Percentiles rank a stretch among this genome's conserved stretches.
These are phyloP conservation scores for Drosophila mayri DNA, from an alignment of 1,140 invertebrate species.

Conservation along the genomic window DNA sequence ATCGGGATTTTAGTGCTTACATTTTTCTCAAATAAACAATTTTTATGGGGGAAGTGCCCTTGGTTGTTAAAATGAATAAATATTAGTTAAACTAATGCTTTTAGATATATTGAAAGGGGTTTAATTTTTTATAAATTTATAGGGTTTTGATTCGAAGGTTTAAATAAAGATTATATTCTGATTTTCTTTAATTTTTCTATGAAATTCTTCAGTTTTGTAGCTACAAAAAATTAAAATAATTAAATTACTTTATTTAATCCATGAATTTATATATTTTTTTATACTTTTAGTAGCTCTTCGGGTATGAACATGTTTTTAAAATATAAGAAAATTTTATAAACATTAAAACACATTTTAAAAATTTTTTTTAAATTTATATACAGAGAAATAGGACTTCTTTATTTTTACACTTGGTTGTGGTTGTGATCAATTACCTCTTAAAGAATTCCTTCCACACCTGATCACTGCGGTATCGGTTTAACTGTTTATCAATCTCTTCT, in stretches of 20 bases:
- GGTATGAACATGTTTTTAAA: neutral
- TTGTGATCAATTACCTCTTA: neutral
- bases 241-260: too few relatives aligned
- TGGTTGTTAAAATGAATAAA: constrained; percentile 12
- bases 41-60: neutral
- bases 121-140: neutral
- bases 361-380: too few relatives aligned
- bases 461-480: constrained; percentile 21
- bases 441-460: constrained; percentile 16
- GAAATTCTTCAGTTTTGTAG: neutral
- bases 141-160: neutral
- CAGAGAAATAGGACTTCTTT: too few relatives aligned
- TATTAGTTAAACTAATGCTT: neutral
- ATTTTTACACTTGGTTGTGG: neutral
- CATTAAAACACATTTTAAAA: neutral
- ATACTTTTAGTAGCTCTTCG: too few relatives aligned
- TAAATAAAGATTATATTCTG: neutral
- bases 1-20: constrained; percentile 3
- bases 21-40: constrained; percentile 37
- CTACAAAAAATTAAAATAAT: too few relatives aligned
- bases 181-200: neutral
- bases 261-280: too few relatives aligned
- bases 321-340: neutral
- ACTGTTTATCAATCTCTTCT: constrained; percentile 9
- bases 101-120: neutral